Evolutionary conservation across 2,113 vertebrate genomes (phyloP).

Genomic region (Ceyx margarethae): DNA sequence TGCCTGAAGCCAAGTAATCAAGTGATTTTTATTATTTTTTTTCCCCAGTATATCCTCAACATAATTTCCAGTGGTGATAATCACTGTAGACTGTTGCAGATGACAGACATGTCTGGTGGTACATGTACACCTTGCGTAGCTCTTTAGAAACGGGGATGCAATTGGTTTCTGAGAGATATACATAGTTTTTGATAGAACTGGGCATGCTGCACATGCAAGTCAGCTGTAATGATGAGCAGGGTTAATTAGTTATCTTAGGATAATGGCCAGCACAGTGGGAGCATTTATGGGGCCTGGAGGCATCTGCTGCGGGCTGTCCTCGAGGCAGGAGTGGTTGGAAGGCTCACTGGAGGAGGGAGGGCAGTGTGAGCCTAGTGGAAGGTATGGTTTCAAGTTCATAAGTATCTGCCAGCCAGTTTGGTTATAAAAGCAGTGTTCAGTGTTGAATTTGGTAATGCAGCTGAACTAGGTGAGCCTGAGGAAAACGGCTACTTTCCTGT

Average conservation of each 20-base stretch:
- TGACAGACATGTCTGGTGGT: not conserved
- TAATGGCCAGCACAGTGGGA: not conserved
- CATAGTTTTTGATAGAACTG: rapidly evolving
- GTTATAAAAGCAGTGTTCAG: not conserved
- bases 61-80: not conserved
- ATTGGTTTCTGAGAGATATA: rapidly evolving
- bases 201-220: rapidly evolving
- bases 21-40: not conserved
- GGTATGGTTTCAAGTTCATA: rapidly evolving
- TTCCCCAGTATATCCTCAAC: not conserved
- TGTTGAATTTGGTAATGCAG: not conserved
- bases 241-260: not conserved
- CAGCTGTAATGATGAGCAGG: not conserved
- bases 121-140: not conserved
- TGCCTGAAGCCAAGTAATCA: not conserved
- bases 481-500: not conserved
- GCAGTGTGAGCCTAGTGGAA: rapidly evolving
- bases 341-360: rapidly evolving
- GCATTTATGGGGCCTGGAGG: not conserved
- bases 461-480: not conserved
- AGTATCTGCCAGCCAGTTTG: rapidly evolving
- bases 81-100: not conserved
- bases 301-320: not conserved
- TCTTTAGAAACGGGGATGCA: not conserved
- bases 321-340: rapidly evolving